Percentiles rank a stretch among this genome's conserved stretches.
These are phyloP conservation scores for Schrankia costaestrigalis DNA, from an alignment of 2,888 invertebrate species.

Conservation along the genomic window DNA sequence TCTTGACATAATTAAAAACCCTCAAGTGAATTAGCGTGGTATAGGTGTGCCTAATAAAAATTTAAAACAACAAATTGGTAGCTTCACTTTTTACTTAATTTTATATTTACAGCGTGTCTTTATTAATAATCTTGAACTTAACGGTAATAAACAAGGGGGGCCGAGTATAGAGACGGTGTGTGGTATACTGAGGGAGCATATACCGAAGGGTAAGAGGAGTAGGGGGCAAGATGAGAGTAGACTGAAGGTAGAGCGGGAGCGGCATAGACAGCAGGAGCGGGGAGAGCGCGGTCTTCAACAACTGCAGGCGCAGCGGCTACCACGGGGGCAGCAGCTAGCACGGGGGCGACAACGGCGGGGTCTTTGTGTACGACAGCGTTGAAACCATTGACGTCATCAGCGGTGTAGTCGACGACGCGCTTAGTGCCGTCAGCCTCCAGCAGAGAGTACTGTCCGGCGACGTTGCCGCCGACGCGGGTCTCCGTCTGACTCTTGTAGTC, in stretches of 20 bases:
- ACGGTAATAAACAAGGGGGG: constrained; percentile 19
- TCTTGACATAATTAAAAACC: no score
- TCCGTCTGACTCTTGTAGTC: constrained; percentile 80
- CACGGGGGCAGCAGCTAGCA: constrained; percentile 46
- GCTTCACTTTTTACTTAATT: constrained; percentile 43
- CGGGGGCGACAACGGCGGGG: constrained; percentile 57
- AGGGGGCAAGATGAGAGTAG: constrained; percentile 2
- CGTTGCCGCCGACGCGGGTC: constrained; percentile 74
- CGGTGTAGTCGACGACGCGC: constrained; percentile 79
- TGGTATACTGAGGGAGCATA: constrained; percentile 1
- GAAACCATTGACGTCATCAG: constrained; percentile 79
- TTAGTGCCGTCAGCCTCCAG: constrained; percentile 78
- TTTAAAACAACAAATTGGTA: constrained; percentile 25
- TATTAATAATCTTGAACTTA: neutral
- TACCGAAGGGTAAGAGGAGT: neutral
- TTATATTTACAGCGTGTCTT: neutral
- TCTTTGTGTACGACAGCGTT: constrained; percentile 80
- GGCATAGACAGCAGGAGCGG: neutral
- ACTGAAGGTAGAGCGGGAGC: constrained; percentile 3
- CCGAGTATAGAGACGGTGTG: constrained; percentile 15
- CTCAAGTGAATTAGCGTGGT: no score
- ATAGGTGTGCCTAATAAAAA: no score
- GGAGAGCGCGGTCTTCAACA: constrained; percentile 26
- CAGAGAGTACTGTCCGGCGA: constrained; percentile 79
- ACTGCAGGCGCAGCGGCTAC: constrained; percentile 45